phyloP scores from a whole-genome alignment of 23 tunicate species.

The Oikopleura dioica region DNA sequence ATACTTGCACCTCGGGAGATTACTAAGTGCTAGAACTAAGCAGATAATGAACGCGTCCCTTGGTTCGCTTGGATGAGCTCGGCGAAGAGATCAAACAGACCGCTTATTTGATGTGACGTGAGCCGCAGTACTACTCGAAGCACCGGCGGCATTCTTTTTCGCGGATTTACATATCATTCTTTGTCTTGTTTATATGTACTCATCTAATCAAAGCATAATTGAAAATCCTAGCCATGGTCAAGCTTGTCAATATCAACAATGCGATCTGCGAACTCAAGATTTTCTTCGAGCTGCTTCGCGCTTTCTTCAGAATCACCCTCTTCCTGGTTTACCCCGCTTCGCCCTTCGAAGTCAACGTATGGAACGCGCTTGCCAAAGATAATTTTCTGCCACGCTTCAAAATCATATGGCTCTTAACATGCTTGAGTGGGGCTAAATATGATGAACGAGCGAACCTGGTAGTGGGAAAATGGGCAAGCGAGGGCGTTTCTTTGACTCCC shows the following conservation, averaged over 20 bases:
- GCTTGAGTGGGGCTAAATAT: not conserved
- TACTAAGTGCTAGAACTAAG: not conserved
- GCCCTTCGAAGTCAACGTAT: not conserved
- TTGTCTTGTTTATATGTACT: not conserved
- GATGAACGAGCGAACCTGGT: not conserved
- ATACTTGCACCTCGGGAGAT: not conserved
- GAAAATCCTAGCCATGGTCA: not conserved
- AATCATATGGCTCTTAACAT: not conserved
- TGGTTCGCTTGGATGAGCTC: not conserved
- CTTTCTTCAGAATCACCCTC: not conserved
- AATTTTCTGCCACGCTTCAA: not conserved
- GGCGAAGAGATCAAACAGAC: not conserved
- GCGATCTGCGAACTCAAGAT: not conserved
- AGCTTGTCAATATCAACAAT: not conserved
- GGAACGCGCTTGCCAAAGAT: not conserved
- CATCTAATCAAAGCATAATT: not conserved
- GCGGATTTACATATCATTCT: not conserved
- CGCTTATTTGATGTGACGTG: not conserved
- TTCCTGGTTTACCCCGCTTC: no score
- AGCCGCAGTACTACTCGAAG: not conserved
- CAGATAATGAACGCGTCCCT: no score
- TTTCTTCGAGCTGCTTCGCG: not conserved
- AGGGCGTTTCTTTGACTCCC: not conserved
- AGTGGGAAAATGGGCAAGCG: not conserved
- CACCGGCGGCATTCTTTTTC: not conserved